Evolutionary conservation across 1,140 invertebrate genomes (phyloP), one percentile per base, ranked within the genome.

Genomic region (Drosophila santomea): DNA sequence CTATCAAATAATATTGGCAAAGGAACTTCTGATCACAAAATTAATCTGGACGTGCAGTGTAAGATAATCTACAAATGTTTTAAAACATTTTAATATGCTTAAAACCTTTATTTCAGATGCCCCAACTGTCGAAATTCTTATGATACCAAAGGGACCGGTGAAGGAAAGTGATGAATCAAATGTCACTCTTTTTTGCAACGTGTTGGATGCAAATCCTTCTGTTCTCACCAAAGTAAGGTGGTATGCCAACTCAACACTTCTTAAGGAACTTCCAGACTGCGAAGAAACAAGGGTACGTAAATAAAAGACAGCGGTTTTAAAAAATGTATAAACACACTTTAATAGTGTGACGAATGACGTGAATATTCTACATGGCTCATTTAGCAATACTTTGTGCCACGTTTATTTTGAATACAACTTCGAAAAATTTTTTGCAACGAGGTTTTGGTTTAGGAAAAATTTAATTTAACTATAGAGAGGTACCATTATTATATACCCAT

Each of bases 211-310:
- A 12, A 96, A 95, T 93, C 96, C 95, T 1, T 92, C 93, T 5
- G 93, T 93, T 80, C 92, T 95, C 80, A 94, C 94, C 69, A 94
- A 95, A 60, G 96, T 96, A 58, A 94, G 94, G 59, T 97, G 97
- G 97, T 98, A 96, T 89, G 94, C 97, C 71, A 96, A 97, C 78
- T 96, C 95, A 4, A 95, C 96, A 52, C 91, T 97, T 38, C 93
- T 98, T 43, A 97, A 97, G 85, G 96, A 97, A 92, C 93, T 98
- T 50, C 96, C 97, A 1, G 96, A 97, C 78, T 97, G 97, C 52
- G 75, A 88, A 48, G 91, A 91, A 47, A 82, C 83, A 0, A 88
- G 79, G 20, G 83, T 86, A 78, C 59, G 74, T 55, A 69, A 1
- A 20, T 20, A 20, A 20, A 20, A 2, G 20, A 20, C 20, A 20